A percentile compares a stretch with the other conserved stretches of the same genome.
Evolutionary conservation across 2,888 invertebrate species (phyloP).

Genomic region (Nomada ferruginata): DNA sequence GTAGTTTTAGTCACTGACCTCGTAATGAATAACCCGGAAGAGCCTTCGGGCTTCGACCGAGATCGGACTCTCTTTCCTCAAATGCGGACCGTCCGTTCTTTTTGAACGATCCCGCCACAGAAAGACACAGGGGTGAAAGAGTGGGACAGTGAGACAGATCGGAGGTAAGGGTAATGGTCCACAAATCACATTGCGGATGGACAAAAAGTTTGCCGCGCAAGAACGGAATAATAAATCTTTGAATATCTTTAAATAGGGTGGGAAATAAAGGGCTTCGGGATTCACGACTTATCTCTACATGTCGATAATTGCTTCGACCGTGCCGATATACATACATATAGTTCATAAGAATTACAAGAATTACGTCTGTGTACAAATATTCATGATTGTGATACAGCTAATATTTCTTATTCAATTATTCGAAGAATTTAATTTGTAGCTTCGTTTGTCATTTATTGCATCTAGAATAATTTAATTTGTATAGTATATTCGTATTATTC

Average conservation of each 20-base stretch:
- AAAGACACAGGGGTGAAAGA: slow-evolving; percentile 25
- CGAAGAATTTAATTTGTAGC: too few relatives aligned
- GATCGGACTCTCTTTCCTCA: slow-evolving; percentile 56
- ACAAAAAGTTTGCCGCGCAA: slow-evolving; percentile 60
- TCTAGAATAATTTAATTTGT: too few relatives aligned
- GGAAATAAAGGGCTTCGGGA: slow-evolving; percentile 19
- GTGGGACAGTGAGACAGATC: background rate
- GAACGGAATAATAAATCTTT: slow-evolving; percentile 67
- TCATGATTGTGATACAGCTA: too few relatives aligned
- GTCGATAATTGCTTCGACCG: slow-evolving; percentile 40
- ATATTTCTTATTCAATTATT: too few relatives aligned
- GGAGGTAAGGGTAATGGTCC: slow-evolving; percentile 63
- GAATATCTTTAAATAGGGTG: slow-evolving; percentile 69
- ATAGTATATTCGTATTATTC: too few relatives aligned
- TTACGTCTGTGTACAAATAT: too few relatives aligned
- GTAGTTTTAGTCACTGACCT: slow-evolving; percentile 64
- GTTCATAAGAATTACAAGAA: too few relatives aligned
- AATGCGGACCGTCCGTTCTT: slow-evolving; percentile 47
- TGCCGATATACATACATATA: background rate
- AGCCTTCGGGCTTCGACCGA: slow-evolving; percentile 69
- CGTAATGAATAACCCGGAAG: slow-evolving; percentile 73
- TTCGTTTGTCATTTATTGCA: too few relatives aligned
- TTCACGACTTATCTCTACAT: slow-evolving; percentile 25
- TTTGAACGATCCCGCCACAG: slow-evolving; percentile 49
- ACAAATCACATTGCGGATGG: slow-evolving; percentile 67